Evolutionary conservation across 1,140 invertebrate species (phyloP), one percentile per base, ranked within the genome.

Genomic region (Drosophila pachea): DNA sequence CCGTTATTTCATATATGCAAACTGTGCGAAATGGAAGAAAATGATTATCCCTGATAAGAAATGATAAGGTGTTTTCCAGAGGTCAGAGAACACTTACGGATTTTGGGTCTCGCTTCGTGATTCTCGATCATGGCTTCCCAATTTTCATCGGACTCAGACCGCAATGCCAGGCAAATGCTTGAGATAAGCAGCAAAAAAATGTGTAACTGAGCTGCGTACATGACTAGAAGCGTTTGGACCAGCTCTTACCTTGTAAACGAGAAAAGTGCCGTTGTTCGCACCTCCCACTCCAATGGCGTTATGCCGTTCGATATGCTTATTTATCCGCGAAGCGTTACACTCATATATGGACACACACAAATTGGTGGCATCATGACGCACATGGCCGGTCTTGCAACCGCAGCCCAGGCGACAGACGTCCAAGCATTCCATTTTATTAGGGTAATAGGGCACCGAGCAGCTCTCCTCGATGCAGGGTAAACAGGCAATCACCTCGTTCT

Each of bases 401-500:
- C 78, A 83, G 32, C 75, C 78, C 22, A 83, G 38, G 0, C 36
- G 11, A 29, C 79, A 83, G 9, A 16, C 3, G 0, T 0, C 0
- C 2, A 14, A 2, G 32, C 54, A 70, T 8, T 0, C 1, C 22
- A 22, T 0, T 0, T 31, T 3, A 5, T 67, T 40, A 1, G 5
- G 0, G 7, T 22, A 4, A 49, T 36, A 67, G 6, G 65, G 73
- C 38, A 29, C 6, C 5, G 16, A 22, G 14, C 79, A 84, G 9
- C 11, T 73, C 5, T 79, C 16, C 42, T 73, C 48, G 1, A 12
- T n/a, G 36, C 78, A 78, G 4, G 40, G 47, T 7, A 73, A 0
- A 62, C 78, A 83, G n/a, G 65, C 40, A 5, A 33, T 56, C 33
- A 62, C 38, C 45, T 84, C 79, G 11, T 84, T 69, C 40, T 65